Evolutionary conservation across 2,113 vertebrate species (phyloP).

Genomic region (Pristiophorus japonicus): DNA sequence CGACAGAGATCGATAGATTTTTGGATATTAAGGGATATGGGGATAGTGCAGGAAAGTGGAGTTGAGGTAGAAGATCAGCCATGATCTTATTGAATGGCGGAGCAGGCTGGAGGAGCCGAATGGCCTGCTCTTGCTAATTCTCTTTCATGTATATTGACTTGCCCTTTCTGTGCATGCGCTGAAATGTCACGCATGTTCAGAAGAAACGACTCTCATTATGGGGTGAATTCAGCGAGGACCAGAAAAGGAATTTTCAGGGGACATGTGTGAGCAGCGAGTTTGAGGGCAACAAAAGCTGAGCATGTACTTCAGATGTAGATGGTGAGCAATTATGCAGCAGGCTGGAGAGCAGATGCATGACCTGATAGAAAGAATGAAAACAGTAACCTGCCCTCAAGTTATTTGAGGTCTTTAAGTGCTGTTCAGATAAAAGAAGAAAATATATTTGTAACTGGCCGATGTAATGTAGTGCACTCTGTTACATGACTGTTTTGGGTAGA

Average conservation of each 20-base stretch:
- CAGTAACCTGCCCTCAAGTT: neutral
- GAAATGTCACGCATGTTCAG: neutral
- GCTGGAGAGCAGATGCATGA: neutral
- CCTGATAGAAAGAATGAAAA: neutral
- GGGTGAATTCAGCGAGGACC: neutral
- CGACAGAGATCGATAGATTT: too few species aligned
- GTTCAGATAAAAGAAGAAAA: neutral
- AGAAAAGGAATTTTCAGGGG: neutral
- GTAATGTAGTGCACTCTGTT: too few species aligned
- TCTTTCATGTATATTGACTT: neutral
- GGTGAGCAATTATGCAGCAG: too few species aligned
- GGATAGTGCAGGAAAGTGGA: too few species aligned
- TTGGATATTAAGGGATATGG: too few species aligned
- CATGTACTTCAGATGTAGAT: neutral
- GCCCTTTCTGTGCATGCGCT: neutral
- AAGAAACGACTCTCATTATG: neutral
- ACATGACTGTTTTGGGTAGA: too few species aligned
- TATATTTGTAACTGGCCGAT: too few species aligned
- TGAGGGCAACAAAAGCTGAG: neutral
- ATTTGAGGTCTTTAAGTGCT: neutral
- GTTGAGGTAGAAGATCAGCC: too few species aligned
- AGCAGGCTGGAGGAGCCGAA: too few species aligned
- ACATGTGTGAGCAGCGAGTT: neutral
- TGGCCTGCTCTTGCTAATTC: too few species aligned
- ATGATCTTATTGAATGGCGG: too few species aligned